These are phyloP conservation scores for Anthoptus insignis DNA, from an alignment of 2,888 invertebrate genomes.

Conservation along the genomic window DNA sequence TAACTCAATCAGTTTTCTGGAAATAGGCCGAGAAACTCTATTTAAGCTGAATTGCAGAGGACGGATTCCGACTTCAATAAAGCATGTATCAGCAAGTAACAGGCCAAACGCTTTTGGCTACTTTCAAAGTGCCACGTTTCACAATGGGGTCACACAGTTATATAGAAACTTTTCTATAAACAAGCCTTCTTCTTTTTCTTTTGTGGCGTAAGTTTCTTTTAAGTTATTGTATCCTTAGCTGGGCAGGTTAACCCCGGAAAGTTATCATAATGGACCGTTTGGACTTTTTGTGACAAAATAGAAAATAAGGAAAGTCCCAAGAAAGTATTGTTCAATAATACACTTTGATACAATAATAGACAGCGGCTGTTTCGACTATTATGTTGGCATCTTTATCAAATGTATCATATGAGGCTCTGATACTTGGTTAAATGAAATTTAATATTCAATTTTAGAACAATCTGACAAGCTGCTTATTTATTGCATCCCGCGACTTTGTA, in stretches of 20 bases:
- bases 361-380: too few species aligned
- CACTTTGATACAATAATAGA: too few species aligned
- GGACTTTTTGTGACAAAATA: slow-evolving; percentile 22
- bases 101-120: slow-evolving; percentile 35
- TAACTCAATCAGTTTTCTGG: slow-evolving; percentile 25
- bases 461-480: too few species aligned
- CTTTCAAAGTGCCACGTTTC: slow-evolving; percentile 30
- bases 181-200: slow-evolving; percentile 16
- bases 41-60: slow-evolving; percentile 29
- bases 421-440: too few species aligned
- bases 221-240: slow-evolving; percentile 32
- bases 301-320: slow-evolving; percentile 11
- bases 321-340: not conserved
- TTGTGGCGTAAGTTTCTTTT: slow-evolving; percentile 31
- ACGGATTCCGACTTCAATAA: slow-evolving; percentile 34
- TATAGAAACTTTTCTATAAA: slow-evolving; percentile 14
- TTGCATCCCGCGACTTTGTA: too few species aligned
- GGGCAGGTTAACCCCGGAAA: slow-evolving; percentile 21
- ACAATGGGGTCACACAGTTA: slow-evolving; percentile 32
- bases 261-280: slow-evolving; percentile 24
- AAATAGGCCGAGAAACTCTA: slow-evolving; percentile 32
- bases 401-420: too few species aligned
- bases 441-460: too few species aligned
- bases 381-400: too few species aligned
- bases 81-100: slow-evolving; percentile 34